Conservation (phyloP, 2,113 vertebrate species). For the Macaca fascicularis region T2T-MFA8v1.1 NC_088391.1:39251501-39252000, state of each 20-base stretch:
- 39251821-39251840: not conserved
- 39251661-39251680: not conserved
- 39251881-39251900: not conserved
- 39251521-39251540: not conserved
- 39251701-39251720: not conserved
- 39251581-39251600: not conserved
- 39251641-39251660: not conserved
- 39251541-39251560: not conserved
- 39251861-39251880: not conserved
- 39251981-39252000: not conserved
- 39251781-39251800: not conserved
- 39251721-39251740: not conserved
- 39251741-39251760: not conserved
- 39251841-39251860: slow-evolving; percentile 17
- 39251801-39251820: slow-evolving; percentile 6
- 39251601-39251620: not conserved
- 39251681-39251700: not conserved
- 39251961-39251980: not conserved
- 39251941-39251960: not conserved
- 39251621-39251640: not conserved
- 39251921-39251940: not conserved
- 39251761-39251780: not conserved
- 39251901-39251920: not conserved
- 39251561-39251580: accelerated
- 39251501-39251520: not conserved